phyloP scores from a whole-genome alignment of 2,113 vertebrate species.

The Zosterops japonicus region DNA sequence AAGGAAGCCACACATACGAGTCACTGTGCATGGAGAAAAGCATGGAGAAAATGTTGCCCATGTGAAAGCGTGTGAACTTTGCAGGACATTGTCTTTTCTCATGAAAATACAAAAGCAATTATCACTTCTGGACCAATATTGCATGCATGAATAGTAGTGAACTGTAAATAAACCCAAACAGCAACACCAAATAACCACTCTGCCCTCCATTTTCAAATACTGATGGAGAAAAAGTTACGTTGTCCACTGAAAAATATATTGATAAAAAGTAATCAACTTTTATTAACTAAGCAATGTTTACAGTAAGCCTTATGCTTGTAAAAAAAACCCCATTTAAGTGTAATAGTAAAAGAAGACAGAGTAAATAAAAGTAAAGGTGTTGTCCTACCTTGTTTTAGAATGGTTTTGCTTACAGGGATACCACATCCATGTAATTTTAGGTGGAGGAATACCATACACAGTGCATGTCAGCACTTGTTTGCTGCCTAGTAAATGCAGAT shows the following conservation, averaged over 20 bases:
- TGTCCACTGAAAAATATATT: background rate
- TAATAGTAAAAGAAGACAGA: background rate
- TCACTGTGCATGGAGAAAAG: background rate
- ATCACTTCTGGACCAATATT: background rate
- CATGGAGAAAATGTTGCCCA: background rate
- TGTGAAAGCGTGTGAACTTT: background rate
- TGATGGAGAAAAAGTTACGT: background rate
- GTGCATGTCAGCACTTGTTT: slow-evolving; percentile 87
- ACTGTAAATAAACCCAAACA: background rate
- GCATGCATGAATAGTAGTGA: background rate
- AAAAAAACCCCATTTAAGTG: background rate
- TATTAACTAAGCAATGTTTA: background rate
- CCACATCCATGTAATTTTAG: slow-evolving; percentile 89
- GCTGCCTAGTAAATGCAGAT: slow-evolving; percentile 79
- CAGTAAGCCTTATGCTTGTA: background rate
- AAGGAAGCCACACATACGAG: background rate
- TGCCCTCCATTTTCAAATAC: background rate
- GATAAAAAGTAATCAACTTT: background rate
- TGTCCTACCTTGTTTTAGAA: slow-evolving; percentile 85
- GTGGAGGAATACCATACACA: slow-evolving; percentile 85
- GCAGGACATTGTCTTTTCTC: background rate
- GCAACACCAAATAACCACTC: background rate
- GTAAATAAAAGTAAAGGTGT: background rate
- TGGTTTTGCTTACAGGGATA: slow-evolving; percentile 81
- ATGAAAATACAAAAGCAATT: background rate